A percentile compares a stretch with the other conserved stretches of the same genome.
Evolutionary conservation across 2,113 vertebrate species (phyloP).

Genomic region (Vicugna pacos): DNA sequence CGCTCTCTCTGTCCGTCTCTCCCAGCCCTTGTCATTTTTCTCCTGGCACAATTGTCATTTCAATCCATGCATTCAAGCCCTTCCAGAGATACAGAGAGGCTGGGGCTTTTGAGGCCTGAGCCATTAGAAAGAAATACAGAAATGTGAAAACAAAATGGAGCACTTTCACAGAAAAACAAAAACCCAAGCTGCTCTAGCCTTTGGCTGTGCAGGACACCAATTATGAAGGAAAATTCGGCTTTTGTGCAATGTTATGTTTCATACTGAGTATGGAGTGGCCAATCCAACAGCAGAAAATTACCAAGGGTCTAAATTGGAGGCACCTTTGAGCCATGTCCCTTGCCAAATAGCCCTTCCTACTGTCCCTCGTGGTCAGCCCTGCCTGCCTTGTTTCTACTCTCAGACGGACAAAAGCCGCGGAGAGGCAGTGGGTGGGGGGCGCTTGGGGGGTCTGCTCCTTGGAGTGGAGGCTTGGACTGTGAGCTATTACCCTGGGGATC

Average conservation of each 20-base stretch:
- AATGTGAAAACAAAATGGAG: background rate
- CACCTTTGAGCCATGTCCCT: background rate
- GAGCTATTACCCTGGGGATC: background rate
- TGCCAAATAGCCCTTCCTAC: background rate
- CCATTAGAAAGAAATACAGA: conserved; percentile 39
- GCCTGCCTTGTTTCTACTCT: background rate
- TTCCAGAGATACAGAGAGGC: background rate
- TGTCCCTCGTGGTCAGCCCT: background rate
- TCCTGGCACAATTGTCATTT: background rate
- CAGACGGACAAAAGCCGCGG: background rate
- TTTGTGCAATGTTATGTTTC: background rate
- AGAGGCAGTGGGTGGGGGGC: background rate
- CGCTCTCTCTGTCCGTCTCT: background rate
- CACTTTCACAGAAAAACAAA: background rate
- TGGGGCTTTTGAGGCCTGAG: background rate
- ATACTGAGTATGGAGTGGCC: background rate
- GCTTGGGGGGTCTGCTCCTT: background rate
- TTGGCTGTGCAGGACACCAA: background rate
- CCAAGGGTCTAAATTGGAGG: background rate
- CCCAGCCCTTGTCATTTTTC: background rate
- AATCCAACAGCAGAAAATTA: background rate
- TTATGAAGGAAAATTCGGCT: background rate
- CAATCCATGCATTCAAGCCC: background rate
- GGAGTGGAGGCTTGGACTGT: background rate
- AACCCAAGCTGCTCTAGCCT: background rate